A percentile compares a stretch with the other conserved stretches of the same genome.
Conservation (phyloP, 2,888 invertebrate species). For the Lymantria monacha region DNA sequence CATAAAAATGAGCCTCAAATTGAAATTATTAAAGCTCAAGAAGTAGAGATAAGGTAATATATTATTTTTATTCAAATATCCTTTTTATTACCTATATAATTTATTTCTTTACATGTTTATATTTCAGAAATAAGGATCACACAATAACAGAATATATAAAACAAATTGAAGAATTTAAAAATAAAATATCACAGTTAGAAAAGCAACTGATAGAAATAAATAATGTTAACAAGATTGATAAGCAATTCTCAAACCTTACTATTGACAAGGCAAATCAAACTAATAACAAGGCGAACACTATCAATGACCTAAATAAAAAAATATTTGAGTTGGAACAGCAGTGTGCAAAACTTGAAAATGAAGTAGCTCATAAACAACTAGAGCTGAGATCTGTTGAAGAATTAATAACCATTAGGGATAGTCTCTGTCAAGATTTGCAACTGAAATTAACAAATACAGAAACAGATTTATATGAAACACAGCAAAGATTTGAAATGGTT, state of each 20-base stretch:
- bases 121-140: slow-evolving; percentile 68
- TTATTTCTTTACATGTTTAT: background rate
- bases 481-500: slow-evolving; percentile 73
- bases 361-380: slow-evolving; percentile 66
- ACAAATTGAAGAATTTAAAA: slow-evolving; percentile 71
- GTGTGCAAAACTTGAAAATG: slow-evolving; percentile 64
- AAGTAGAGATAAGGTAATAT: slow-evolving; percentile 71
- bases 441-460: slow-evolving; percentile 65
- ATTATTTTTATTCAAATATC: background rate
- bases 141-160: slow-evolving; percentile 68
- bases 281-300: slow-evolving; percentile 16
- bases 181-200: slow-evolving; percentile 55
- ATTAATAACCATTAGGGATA: slow-evolving; percentile 70
- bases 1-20: slow-evolving; percentile 41
- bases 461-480: slow-evolving; percentile 62
- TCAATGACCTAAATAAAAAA: slow-evolving; percentile 47
- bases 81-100: background rate
- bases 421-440: slow-evolving; percentile 71
- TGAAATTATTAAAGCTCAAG: slow-evolving; percentile 67
- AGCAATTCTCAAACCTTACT: slow-evolving; percentile 37
- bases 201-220: slow-evolving; percentile 37
- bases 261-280: slow-evolving; percentile 17
- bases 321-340: slow-evolving; percentile 56
- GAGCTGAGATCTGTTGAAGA: slow-evolving; percentile 68
- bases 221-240: slow-evolving; percentile 40